phyloP scores from a whole-genome alignment of 2,797 vertebrate species.

The Leptoclinus maculatus region DNA sequence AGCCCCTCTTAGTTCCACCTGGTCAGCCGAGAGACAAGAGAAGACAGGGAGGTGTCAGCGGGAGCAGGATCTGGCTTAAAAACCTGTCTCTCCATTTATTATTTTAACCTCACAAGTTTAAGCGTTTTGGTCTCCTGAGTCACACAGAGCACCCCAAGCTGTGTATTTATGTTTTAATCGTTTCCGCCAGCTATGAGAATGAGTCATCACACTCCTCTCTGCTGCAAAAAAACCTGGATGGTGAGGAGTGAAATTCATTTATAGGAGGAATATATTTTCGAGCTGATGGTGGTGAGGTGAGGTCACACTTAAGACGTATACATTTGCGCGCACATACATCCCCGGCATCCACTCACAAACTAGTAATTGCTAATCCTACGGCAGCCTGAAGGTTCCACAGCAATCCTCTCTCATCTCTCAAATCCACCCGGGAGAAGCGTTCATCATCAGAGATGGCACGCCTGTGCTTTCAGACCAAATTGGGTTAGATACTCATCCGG shows the following conservation, averaged over 20 bases:
- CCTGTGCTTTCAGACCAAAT: too few relatives aligned
- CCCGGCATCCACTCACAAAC: background rate
- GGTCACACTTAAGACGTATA: background rate
- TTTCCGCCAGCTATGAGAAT: conserved; percentile 30
- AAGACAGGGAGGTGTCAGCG: background rate
- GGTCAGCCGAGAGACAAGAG: background rate
- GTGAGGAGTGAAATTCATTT: background rate
- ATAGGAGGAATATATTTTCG: background rate
- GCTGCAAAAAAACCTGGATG: background rate
- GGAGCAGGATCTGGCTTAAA: background rate
- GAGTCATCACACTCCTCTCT: conserved; percentile 33
- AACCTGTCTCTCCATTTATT: background rate
- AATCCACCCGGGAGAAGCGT: too few relatives aligned
- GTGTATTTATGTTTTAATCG: conserved; percentile 47
- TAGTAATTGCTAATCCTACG: background rate
- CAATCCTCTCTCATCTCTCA: conserved; percentile 10
- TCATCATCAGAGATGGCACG: too few relatives aligned
- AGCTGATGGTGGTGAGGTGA: background rate
- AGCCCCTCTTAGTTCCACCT: background rate
- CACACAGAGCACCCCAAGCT: conserved; percentile 7
- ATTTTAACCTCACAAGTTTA: background rate
- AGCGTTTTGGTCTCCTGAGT: conserved; percentile 29
- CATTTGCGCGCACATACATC: background rate
- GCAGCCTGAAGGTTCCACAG: background rate
- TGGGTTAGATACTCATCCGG: too few relatives aligned